Base-by-base conservation (phyloP, 1,140 invertebrate genomes). In the Littorina saxatilis region DNA sequence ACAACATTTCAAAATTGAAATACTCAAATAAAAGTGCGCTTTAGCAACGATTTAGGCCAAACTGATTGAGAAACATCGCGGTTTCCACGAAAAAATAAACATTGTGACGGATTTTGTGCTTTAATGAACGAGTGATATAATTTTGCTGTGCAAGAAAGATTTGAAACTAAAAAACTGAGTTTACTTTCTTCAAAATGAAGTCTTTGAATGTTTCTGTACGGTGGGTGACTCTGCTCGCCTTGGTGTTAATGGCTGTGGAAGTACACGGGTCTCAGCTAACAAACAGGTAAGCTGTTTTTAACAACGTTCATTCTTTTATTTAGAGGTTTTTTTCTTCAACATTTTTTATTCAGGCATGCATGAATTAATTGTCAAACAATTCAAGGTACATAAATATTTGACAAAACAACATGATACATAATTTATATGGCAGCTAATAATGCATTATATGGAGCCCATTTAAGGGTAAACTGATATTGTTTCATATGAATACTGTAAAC, bases 211-310 rank as follows among this genome's bases (percentile, higher is more conserved):
- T n/a, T n/a, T n/a, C n/a, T n/a, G n/a, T n/a, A n/a, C n/a, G n/a
- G n/a, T n/a, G n/a, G n/a, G n/a, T n/a, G n/a, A n/a, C n/a, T n/a
- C n/a, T n/a, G n/a, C n/a, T n/a, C n/a, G n/a, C n/a, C n/a, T n/a
- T n/a, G n/a, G 66, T 27, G 4, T 5, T 68, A 17, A 35, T 39
- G 32, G 23, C 35, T 39, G 66, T 39, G 9, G 32, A 23, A 2
- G 66, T 68, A 7, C 66, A 68, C 5, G 66, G 66, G 27, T 73
- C 43, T 37, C 70, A 29, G 40, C 70, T 39, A 43, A 73, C 70
- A 39, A 73, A 73, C 70, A 47, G 66, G 66, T 68, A 13, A 27
- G 9, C 2, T 58, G 5, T 13, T 4, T 9, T 63, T 32, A 32
- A n/a, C 23, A 23, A 23, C 23, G 11, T 66, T 66, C 61, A 66